phyloP scores from a whole-genome alignment of 2,888 invertebrate species.

The Spicauda simplicius region DNA sequence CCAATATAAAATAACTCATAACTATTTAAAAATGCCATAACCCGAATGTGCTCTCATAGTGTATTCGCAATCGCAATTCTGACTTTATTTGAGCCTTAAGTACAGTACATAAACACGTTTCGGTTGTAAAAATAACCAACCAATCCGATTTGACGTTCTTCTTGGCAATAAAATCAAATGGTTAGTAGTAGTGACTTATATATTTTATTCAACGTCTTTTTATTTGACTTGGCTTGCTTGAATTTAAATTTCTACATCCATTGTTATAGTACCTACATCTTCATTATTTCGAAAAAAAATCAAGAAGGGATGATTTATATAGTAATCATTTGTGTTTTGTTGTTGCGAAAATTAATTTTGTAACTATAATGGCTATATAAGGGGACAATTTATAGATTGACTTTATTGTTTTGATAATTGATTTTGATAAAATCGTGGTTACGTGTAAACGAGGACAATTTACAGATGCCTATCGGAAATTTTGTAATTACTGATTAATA shows the following conservation, averaged over 20 bases:
- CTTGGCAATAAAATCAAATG: slow-evolving; percentile 34
- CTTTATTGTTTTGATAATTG: too few species aligned
- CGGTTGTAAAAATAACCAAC: slow-evolving; percentile 38
- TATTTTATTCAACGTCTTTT: slow-evolving; percentile 34
- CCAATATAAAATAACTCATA: background rate
- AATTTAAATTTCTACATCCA: slow-evolving; percentile 21
- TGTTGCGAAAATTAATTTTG: too few species aligned
- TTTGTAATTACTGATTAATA: too few species aligned
- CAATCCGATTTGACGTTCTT: slow-evolving; percentile 35
- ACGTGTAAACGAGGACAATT: too few species aligned
- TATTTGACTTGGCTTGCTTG: slow-evolving; percentile 27
- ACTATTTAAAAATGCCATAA: slow-evolving; percentile 1
- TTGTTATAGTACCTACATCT: background rate
- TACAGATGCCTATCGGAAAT: too few species aligned
- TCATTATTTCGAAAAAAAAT: background rate
- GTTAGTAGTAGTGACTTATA: slow-evolving; percentile 23
- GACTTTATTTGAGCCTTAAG: slow-evolving; percentile 23
- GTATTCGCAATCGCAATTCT: slow-evolving; percentile 6
- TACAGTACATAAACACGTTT: slow-evolving; percentile 33
- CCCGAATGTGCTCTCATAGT: background rate
- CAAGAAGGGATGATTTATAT: background rate
- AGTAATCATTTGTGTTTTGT: too few species aligned
- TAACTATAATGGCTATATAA: too few species aligned
- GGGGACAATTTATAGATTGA: too few species aligned
- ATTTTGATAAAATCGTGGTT: too few species aligned